Base-by-base conservation (phyloP, 2,113 vertebrate genomes). In the Amazona vittata region DNA sequence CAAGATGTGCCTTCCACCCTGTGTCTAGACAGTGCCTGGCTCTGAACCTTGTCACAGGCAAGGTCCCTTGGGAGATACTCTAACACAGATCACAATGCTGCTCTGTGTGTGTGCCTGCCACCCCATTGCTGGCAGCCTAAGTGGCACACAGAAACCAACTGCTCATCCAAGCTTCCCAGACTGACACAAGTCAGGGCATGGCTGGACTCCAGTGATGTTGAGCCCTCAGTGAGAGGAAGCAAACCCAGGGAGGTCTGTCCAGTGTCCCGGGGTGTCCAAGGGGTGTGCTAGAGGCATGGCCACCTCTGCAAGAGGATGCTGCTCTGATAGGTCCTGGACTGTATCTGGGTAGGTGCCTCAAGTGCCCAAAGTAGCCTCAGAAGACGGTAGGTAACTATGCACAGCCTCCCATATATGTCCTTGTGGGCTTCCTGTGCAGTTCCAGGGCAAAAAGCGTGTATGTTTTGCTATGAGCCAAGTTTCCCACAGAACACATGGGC, bases 21-120 rank as follows among this genome's bases (percentile, higher is more conserved):
- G 28, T 19, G 52, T 44, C 52, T 76, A 77, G 52, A 35, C 2
- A 3, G 35, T 16, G 33, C 79, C 53, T 4, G 2, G n/a, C 64
- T 35, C 1, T 0, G 37, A 59, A 46, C 49, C 35, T 60, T 65
- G 73, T 25, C 78, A 11, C 0, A 0, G 14, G 19, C 59, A 44
- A 29, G 8, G 8, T 35, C 70, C 18, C 55, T 12, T 4, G 12
- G 79, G 65, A 71, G 10, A 35, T 37, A 9, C 44, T 68, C 39
- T 10, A 21, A 44, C 35, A 37, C 41, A 37, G 13, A 3, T 1
- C 15, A 26, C 43, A 43, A 1, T 35, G 78, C 63, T 44, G 50
- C 41, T 67, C 19, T 39, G 6, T 22, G 44, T 10, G n/a, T 57
- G 10, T 39, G 21, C 15, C 29, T 14, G 44, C 68, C 78, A 87